phyloP scores from a whole-genome alignment of 2,113 vertebrate species.

The Taxidea taxus region DNA sequence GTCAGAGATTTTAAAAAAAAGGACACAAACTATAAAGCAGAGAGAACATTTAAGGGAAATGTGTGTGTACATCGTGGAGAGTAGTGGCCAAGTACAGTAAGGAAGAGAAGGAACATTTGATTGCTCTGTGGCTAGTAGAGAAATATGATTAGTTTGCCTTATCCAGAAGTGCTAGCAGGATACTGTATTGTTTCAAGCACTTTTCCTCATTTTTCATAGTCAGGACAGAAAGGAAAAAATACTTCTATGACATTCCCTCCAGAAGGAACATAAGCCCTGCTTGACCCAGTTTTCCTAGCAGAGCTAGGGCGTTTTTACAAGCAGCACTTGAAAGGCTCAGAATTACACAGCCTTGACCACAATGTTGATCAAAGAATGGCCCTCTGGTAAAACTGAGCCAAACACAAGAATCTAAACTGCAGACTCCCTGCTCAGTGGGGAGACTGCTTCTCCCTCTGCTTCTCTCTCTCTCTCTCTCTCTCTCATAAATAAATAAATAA shows the following conservation, averaged over 20 bases:
- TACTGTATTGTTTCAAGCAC: not conserved
- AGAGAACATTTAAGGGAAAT: not conserved
- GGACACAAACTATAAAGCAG: not conserved
- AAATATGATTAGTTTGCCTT: not conserved
- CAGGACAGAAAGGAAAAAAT: conserved; percentile 1
- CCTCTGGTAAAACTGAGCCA: conserved; percentile 60
- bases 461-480: too few relatives aligned
- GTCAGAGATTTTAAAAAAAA: not conserved
- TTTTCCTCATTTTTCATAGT: conserved; percentile 36
- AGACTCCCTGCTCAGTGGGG: not conserved
- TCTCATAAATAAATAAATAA: too few relatives aligned
- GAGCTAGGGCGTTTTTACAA: not conserved
- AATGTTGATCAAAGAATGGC: conserved; percentile 60
- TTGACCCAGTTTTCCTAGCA: conserved; percentile 63
- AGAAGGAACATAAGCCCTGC: conserved; percentile 13
- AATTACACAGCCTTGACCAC: conserved; percentile 60
- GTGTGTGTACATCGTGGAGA: not conserved
- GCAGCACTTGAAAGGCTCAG: conserved; percentile 47
- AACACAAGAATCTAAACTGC: conserved; percentile 59
- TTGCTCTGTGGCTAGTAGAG: not conserved
- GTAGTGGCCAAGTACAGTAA: not conserved
- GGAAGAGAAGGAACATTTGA: not conserved
- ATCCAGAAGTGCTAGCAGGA: not conserved
- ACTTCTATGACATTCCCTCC: conserved; percentile 37
- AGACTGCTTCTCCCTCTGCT: too few relatives aligned